phyloP scores from a whole-genome alignment of 2,113 vertebrate species.

The Sterrhoptilus dennistouni region DNA sequence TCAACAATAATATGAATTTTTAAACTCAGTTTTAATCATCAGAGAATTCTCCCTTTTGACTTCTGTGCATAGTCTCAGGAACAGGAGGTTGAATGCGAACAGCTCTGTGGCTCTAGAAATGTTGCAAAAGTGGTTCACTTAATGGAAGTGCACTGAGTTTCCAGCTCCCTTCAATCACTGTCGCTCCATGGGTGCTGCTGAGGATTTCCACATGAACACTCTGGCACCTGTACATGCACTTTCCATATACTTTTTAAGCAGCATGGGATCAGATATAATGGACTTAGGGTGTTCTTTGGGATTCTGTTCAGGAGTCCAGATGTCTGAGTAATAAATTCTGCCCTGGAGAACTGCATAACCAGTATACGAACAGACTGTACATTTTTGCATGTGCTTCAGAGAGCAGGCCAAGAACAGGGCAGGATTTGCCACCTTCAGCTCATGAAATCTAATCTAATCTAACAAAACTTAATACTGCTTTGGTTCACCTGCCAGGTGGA shows the following conservation, averaged over 20 bases:
- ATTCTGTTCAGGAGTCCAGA: not conserved
- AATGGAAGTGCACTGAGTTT: not conserved
- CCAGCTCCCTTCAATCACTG: not conserved
- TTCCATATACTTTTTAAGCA: not conserved
- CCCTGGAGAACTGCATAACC: no score
- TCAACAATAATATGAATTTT: not conserved
- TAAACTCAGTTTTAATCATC: not conserved
- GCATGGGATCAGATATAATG: not conserved
- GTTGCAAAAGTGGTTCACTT: not conserved
- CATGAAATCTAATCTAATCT: not conserved
- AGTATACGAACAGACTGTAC: accelerated
- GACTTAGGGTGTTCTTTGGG: not conserved
- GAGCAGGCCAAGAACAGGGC: not conserved
- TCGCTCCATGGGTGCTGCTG: not conserved
- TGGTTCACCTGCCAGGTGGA: not conserved
- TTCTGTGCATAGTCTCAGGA: not conserved
- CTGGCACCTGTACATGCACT: not conserved
- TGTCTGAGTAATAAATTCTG: not conserved
- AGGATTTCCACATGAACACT: not conserved
- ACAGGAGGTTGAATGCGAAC: not conserved
- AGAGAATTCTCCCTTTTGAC: not conserved
- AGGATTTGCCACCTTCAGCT: not conserved
- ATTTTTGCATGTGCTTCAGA: not conserved
- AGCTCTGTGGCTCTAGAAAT: not conserved
- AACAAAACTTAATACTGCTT: not conserved